Evolutionary conservation across 2,888 invertebrate species (phyloP).

Genomic region (Dastarcus helophoroides): DNA sequence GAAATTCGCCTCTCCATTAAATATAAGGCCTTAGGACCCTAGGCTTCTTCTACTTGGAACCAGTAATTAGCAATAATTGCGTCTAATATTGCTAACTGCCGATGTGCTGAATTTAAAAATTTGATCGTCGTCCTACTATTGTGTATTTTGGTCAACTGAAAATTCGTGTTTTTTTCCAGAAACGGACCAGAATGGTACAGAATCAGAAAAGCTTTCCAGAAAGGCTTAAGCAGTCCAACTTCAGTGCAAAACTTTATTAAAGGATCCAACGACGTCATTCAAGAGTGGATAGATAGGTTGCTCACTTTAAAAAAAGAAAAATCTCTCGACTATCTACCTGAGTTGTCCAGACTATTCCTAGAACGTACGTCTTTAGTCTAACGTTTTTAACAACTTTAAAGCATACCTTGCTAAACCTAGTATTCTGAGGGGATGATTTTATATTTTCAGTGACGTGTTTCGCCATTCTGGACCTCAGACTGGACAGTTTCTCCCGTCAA

Average conservation of each 20-base stretch:
- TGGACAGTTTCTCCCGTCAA: constrained; percentile 52
- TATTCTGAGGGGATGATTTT: too few species aligned
- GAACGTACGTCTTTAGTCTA: constrained; percentile 58
- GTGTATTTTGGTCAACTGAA: constrained; percentile 1
- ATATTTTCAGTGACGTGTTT: constrained; percentile 62
- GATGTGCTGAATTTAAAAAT: too few species aligned
- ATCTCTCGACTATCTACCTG: constrained; percentile 52
- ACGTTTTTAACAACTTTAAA: too few species aligned
- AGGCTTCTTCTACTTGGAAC: too few species aligned
- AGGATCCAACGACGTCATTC: constrained; percentile 50
- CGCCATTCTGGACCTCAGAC: constrained; percentile 57
- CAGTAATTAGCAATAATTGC: too few species aligned
- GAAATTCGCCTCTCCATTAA: too few species aligned
- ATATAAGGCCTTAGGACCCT: too few species aligned
- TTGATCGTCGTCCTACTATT: too few species aligned
- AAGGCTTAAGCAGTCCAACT: constrained; percentile 60
- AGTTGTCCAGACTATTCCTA: constrained; percentile 60
- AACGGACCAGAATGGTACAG: constrained; percentile 78
- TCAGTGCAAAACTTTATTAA: constrained; percentile 56
- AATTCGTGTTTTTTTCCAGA: constrained; percentile 38
- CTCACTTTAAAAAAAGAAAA: constrained; percentile 28
- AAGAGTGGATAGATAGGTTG: constrained; percentile 50
- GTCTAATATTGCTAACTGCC: too few species aligned
- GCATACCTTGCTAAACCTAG: too few species aligned
- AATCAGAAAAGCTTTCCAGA: constrained; percentile 67